Evolutionary conservation across 2,888 invertebrate genomes (phyloP).

Genomic region (Dinocampus coccinellae): DNA sequence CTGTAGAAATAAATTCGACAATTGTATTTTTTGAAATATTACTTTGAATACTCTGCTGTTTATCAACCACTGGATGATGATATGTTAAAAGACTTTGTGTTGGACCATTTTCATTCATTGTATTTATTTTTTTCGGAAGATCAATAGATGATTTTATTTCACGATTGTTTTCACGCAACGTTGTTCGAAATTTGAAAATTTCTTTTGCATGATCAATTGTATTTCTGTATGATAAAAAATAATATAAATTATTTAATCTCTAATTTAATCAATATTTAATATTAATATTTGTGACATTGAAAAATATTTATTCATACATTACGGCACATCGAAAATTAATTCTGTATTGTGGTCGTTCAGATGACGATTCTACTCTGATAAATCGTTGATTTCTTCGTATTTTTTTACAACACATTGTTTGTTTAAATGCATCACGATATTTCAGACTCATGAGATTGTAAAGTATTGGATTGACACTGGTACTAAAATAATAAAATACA

Average conservation of each 20-base stretch:
- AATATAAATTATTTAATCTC: too few relatives aligned
- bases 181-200: slow-evolving; percentile 50
- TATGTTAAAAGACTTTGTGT: slow-evolving; percentile 46
- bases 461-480: slow-evolving; percentile 89
- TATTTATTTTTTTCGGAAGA: slow-evolving; percentile 5
- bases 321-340: slow-evolving; percentile 42
- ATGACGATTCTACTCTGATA: slow-evolving; percentile 13
- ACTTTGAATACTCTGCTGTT: slow-evolving; percentile 50
- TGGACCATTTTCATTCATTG: slow-evolving; percentile 38
- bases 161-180: slow-evolving; percentile 31
- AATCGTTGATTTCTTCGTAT: not conserved
- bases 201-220: slow-evolving; percentile 53
- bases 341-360: slow-evolving; percentile 1
- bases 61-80: slow-evolving; percentile 45
- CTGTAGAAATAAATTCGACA: slow-evolving; percentile 48
- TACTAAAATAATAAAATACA: slow-evolving; percentile 83
- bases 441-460: slow-evolving; percentile 86
- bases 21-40: slow-evolving; percentile 39
- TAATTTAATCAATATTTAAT: not conserved
- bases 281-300: not conserved
- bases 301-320: slow-evolving; percentile 38
- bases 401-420: slow-evolving; percentile 77
- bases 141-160: slow-evolving; percentile 32
- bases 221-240: slow-evolving; percentile 43
- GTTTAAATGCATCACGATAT: slow-evolving; percentile 83